Conservation (phyloP, 2,797 vertebrate species). For the Psittacula echo region DNA sequence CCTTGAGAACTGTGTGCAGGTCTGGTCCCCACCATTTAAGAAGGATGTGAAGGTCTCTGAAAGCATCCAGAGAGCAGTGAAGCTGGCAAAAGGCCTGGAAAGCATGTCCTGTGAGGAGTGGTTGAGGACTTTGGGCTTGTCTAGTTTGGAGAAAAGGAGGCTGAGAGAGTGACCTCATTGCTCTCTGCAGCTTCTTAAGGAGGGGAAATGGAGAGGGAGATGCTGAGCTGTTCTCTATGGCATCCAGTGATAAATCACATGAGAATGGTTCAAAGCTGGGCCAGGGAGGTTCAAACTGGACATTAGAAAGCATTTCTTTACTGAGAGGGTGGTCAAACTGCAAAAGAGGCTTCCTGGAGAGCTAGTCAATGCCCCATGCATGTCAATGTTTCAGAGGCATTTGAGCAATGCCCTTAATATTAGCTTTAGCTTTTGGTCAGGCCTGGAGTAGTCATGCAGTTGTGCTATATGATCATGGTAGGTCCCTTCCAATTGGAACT, state of each 20-base stretch:
- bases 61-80: background rate
- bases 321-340: rapidly evolving
- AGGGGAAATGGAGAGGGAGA: background rate
- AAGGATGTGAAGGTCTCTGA: background rate
- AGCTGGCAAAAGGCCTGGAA: background rate
- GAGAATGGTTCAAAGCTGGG: background rate
- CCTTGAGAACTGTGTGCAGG: background rate
- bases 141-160: background rate
- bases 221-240: background rate
- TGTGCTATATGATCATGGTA: background rate
- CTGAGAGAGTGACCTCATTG: background rate
- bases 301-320: background rate
- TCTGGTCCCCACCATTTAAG: background rate
- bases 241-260: rapidly evolving
- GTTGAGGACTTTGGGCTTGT: background rate
- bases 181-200: background rate
- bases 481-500: background rate
- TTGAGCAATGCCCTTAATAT: background rate
- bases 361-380: background rate
- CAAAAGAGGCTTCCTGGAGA: background rate
- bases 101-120: background rate
- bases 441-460: background rate
- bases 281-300: background rate
- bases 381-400: background rate
- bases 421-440: background rate